Percentiles rank a stretch among this genome's conserved stretches.
These are phyloP conservation scores for Hydropotes inermis DNA, from an alignment of 2,113 vertebrate species.

Conservation along the genomic window DNA sequence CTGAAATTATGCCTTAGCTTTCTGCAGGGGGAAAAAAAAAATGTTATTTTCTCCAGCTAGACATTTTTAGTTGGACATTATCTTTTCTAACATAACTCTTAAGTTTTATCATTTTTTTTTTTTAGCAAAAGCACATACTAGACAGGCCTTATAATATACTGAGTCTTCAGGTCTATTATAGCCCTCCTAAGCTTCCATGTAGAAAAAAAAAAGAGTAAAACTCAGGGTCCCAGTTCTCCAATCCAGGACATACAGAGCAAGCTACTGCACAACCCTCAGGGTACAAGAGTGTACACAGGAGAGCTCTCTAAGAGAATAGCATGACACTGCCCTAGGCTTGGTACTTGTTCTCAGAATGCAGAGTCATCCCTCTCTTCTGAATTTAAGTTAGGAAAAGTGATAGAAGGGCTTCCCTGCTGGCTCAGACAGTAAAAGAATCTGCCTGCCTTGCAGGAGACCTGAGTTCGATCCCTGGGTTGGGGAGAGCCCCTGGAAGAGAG, in stretches of 20 bases:
- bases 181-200: background rate
- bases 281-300: background rate
- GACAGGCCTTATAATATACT: background rate
- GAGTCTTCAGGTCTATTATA: background rate
- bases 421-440: background rate
- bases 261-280: background rate
- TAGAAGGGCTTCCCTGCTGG: background rate
- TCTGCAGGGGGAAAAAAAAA: background rate
- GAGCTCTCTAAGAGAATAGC: background rate
- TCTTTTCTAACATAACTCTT: background rate
- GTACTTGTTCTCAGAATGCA: background rate
- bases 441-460: background rate
- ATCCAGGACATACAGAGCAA: accelerated
- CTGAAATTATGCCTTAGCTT: slow-evolving; percentile 27
- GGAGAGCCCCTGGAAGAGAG: background rate
- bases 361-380: background rate
- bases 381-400: background rate
- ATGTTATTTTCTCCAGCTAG: background rate
- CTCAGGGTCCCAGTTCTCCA: background rate
- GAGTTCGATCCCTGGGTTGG: background rate
- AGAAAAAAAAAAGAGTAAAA: background rate
- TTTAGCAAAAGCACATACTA: background rate
- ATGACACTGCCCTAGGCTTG: background rate
- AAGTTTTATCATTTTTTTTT: background rate
- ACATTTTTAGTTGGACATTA: background rate